phyloP scores from a whole-genome alignment of 2,113 vertebrate species.

The Ciconia maguari region DNA sequence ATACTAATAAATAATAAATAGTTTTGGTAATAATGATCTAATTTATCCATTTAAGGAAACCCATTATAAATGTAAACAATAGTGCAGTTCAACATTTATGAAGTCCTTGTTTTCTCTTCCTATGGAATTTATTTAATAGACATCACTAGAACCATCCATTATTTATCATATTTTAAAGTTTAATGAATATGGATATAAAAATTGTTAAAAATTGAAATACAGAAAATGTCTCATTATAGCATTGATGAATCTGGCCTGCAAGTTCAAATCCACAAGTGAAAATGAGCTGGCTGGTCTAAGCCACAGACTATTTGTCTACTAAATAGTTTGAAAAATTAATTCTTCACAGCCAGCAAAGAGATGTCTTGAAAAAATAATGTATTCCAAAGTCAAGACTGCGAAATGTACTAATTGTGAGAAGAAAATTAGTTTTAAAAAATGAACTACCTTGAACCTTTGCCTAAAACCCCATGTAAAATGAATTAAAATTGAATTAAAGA shows the following conservation, averaged over 20 bases:
- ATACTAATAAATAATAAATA: neutral
- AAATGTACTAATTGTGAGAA: neutral
- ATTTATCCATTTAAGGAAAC: neutral
- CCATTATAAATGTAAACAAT: slow-evolving; percentile 21
- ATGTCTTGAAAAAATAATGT: neutral
- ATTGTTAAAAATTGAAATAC: slow-evolving; percentile 22
- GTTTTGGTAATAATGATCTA: neutral
- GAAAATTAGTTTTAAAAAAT: neutral
- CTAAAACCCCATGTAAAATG: neutral
- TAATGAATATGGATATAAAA: slow-evolving; percentile 33
- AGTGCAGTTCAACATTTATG: neutral
- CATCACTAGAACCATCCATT: neutral
- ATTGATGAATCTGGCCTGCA: neutral
- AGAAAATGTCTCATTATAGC: neutral
- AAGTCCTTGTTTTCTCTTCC: slow-evolving; percentile 26
- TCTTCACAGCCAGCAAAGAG: neutral
- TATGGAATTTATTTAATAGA: slow-evolving; percentile 17
- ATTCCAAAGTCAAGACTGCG: neutral
- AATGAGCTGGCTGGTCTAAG: neutral
- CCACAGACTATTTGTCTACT: neutral
- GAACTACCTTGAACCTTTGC: neutral
- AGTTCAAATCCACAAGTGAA: slow-evolving; percentile 8
- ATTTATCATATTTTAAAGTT: slow-evolving; percentile 27
- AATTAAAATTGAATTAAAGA: neutral
- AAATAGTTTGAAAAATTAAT: neutral